Base-by-base conservation (phyloP, 2,797 vertebrate genomes). In the Gephyroberyx darwinii region DNA sequence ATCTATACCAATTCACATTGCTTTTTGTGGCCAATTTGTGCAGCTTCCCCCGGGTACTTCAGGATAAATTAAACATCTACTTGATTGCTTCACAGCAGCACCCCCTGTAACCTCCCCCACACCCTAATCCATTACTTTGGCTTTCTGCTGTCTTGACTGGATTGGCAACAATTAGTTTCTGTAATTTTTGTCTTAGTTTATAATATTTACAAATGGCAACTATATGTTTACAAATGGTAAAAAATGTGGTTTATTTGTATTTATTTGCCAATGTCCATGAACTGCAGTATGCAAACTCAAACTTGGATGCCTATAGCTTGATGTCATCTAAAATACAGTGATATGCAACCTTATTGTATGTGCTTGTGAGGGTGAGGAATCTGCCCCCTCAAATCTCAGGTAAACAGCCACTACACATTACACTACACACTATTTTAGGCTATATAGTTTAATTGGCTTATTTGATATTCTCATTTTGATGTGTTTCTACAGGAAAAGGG, bases 61-160 rank as follows among this genome's bases (percentile, higher is more conserved):
- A 61, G 65, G 75, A 84, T 82, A 72, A 82, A 88, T 86, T 73
- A 83, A 84, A 77, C 78, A 64, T 56, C 26, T 26, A 37, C 14
- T 22, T 39, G 56, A 69, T 26, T 51, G 12, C 56, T 51, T 59
- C 47, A 39, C 56, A 65, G 62, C 69, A 81, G 50, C 74, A 76
- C 80, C 69, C 62, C 62, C 81, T 52, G 30, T 77, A 81, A 79
- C 81, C 74, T 83, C 84, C 85, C 53, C 77, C 77, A 72, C 67
- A 74, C 30, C 56, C 35, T 71, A 79, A 89, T 83, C 71, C 67
- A 14, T 56, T 74, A 71, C 52, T 72, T 60, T 69, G 55, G 26
- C 5, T 71, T 72, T 60, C 59, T 69, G 43, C 60, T 71, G 17
- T 66, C 62, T 65, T 66, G 57, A 80, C 66, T 80, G 30, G 37